Evolutionary conservation across 2,888 invertebrate genomes (phyloP), one percentile per base, ranked within the genome.

Genomic region (Trissolcus brochymenae): DNA sequence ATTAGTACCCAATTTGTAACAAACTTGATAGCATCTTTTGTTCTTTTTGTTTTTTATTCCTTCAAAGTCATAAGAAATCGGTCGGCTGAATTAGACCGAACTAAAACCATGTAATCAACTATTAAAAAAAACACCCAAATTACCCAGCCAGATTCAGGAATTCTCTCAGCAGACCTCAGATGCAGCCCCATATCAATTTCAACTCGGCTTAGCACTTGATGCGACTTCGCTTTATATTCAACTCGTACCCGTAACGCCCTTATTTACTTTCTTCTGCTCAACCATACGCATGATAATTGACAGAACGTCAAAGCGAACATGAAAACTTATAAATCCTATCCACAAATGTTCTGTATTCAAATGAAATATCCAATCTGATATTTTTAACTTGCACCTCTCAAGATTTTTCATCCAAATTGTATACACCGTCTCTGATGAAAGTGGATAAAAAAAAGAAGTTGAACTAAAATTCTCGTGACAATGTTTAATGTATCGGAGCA

Each of bases 151-250:
- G 51, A 59, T 57, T 67, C 13, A 25, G 67, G 55, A 53, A 67
- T 59, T 43, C 43, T 40, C 55, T 70, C 43, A 70, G 62, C 60
- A 70, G 51, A 29, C 43, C 64, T 46, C 29, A 57, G 57, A 65
- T 65, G 54, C 53, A 72, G 59, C 54, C 65, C 64, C 64, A 54
- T 71, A 64, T 64, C 64, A 72, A 65, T 60, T 72, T 72, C 65
- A 53, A 65, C 72, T 59, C 25, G 43, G 65, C 35, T 72, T 72
- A 72, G 55, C 72, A 53, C 59, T 65, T 43, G 40, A 40, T 57
- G 54, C 65, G 65, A 60, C 53, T 71, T 59, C 65, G 11, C 40
- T 54, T 72, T 65, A 65, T 72, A 65, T 65, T 72, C 65, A 49
- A 65, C 65, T 65, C 54, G 54, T n/a, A 2, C 29, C 50, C 56